Evolutionary conservation across 2,113 vertebrate species (phyloP), one percentile per base, ranked within the genome.

Genomic region (Esox niger): DNA sequence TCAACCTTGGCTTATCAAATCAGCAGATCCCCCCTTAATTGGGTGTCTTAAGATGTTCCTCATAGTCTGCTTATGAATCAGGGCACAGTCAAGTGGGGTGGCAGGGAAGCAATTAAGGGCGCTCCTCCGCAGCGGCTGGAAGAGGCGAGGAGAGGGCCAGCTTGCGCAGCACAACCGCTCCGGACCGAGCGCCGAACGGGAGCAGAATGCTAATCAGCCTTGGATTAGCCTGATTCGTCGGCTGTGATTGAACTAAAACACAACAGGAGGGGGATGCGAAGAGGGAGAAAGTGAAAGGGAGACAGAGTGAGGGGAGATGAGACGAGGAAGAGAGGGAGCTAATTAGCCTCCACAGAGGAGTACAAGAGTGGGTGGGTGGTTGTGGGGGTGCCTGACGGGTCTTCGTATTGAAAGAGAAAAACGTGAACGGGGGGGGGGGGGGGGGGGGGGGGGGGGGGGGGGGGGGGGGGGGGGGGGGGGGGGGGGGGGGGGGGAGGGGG

Each of bases 261-360:
- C 47, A 52, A 15, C 47, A 52, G 47, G 47, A 52, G n/a, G 47
- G 47, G 35, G 35, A 11, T 5, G 35, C 5, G 35, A 11, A 2
- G 47, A 52, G 38, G 13, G 3, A 43, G 47, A 52, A 21, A 52
- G 47, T 1, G 38, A 43, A 21, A 52, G n/a, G 47, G 47, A 23
- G 47, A 52, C 5, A 38, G 35, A 6, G 35, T 5, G 47, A 21
- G 47, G 15, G 47, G 47, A 52, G 47, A 52, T 3, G 47, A 52
- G 20, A 15, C n/a, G 47, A 23, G 7, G 21, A 21, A 52, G 47
- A 52, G 47, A 49, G 47, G 21, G 47, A 29, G 59, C 68, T 78
- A 78, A 78, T 78, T 78, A 74, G 64, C 63, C 66, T 69, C 68
- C 61, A 43, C 62, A 62, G 71, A 73, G 76, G 33, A 43, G 20